A percentile compares a stretch with the other conserved stretches of the same genome.
These are phyloP conservation scores for Callipepla californica DNA, from an alignment of 2,113 vertebrate genomes.

Conservation along the genomic window DNA sequence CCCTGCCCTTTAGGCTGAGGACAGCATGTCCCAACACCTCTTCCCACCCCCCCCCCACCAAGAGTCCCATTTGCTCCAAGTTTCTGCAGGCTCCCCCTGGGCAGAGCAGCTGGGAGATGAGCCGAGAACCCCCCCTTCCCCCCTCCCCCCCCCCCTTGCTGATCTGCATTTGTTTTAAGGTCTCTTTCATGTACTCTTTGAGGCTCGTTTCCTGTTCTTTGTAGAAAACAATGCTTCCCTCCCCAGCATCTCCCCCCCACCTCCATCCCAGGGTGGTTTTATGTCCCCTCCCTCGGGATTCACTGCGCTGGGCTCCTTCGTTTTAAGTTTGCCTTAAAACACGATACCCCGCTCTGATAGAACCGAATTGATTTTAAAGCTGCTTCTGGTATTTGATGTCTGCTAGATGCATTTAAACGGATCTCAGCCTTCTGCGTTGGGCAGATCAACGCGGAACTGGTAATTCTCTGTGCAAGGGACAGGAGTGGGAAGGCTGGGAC, in stretches of 20 bases:
- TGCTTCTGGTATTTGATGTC: background rate
- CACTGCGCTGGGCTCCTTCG: background rate
- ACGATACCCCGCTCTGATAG: background rate
- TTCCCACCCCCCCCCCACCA: background rate
- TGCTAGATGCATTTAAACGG: background rate
- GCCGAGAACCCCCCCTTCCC: background rate
- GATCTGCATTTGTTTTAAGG: slow-evolving; percentile 59
- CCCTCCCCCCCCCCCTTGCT: background rate
- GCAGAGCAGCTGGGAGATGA: slow-evolving; percentile 10
- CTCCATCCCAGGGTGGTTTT: background rate
- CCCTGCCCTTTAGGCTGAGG: background rate
- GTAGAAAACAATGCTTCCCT: slow-evolving; percentile 37
- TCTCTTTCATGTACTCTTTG: slow-evolving; percentile 27
- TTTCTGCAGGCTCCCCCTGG: background rate
- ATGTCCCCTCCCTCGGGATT: background rate
- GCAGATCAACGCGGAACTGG: background rate
- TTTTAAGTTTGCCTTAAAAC: background rate
- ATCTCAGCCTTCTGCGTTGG: fast-evolving
- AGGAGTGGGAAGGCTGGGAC: background rate
- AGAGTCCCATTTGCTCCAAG: background rate
- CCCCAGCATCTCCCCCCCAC: background rate
- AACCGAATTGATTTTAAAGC: background rate
- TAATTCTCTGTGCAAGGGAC: background rate
- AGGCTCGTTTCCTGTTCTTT: slow-evolving; percentile 69
- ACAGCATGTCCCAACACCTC: background rate